Percentiles rank a stretch among this genome's conserved stretches.
Evolutionary conservation across 2,888 invertebrate genomes (phyloP).

Genomic region (Sphecodes monilicornis): DNA sequence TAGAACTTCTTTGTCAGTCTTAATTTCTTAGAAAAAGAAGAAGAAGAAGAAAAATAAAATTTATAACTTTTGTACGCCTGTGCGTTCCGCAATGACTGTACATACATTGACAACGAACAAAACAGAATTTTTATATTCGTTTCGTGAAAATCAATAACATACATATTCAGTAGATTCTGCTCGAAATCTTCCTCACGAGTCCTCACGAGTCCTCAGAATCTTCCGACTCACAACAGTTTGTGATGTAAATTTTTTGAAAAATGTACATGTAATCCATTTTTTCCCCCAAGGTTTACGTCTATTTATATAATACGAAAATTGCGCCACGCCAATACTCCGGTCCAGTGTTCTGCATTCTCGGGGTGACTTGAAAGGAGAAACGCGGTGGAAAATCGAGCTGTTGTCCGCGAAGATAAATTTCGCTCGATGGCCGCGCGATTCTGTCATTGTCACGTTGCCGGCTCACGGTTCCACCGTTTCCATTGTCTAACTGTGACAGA

Average conservation of each 20-base stretch:
- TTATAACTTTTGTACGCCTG: no score
- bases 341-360: background rate
- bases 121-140: no score
- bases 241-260: background rate
- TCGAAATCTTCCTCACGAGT: no score
- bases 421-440: conserved; percentile 10
- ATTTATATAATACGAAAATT: background rate
- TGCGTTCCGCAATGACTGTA: no score
- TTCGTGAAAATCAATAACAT: no score
- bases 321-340: background rate
- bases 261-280: background rate
- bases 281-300: background rate
- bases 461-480: conserved; percentile 45
- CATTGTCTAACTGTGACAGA: conserved; percentile 57
- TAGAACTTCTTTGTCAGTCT: no score
- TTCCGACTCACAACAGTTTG: no score
- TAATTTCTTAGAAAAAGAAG: no score
- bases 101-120: no score
- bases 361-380: background rate
- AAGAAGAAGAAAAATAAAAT: no score
- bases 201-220: no score
- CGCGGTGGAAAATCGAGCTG: conserved; percentile 20
- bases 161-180: no score
- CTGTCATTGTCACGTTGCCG: conserved; percentile 51
- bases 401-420: conserved; percentile 38